Evolutionary conservation across 2,113 vertebrate species (phyloP).

Genomic region (Asarcornis scutulata): DNA sequence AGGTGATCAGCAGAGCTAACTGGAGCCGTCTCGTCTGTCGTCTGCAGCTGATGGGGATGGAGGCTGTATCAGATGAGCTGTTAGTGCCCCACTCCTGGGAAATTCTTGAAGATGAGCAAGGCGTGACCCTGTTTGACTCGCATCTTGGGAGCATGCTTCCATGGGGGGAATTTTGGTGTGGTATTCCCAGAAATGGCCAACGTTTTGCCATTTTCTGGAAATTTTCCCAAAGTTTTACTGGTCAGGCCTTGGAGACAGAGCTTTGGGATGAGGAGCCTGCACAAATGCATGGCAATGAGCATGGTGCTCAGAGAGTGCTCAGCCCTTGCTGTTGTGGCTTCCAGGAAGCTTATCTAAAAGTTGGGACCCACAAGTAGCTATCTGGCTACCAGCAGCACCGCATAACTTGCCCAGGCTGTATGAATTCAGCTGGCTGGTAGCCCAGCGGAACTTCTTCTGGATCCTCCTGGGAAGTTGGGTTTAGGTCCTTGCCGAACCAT

Average conservation of each 20-base stretch:
- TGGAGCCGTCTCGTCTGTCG: rapidly evolving
- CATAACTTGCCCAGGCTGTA: rapidly evolving
- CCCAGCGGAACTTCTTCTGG: background rate
- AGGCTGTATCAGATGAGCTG: background rate
- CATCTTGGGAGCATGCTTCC: rapidly evolving
- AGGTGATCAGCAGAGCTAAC: background rate
- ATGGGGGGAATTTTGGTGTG: background rate
- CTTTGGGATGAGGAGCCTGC: background rate
- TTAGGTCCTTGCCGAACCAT: background rate
- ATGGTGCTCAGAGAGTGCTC: background rate
- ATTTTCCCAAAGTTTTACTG: background rate
- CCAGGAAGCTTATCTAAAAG: background rate
- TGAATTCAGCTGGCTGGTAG: background rate
- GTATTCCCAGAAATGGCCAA: background rate
- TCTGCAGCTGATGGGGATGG: rapidly evolving
- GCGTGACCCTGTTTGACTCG: background rate
- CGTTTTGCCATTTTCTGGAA: background rate
- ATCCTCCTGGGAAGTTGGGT: background rate
- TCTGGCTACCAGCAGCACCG: background rate
- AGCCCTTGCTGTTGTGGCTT: background rate
- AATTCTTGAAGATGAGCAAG: background rate
- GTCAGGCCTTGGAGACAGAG: rapidly evolving
- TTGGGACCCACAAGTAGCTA: background rate
- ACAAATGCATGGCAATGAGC: background rate
- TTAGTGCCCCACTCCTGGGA: background rate